phyloP scores from a whole-genome alignment of 1,140 invertebrate species.

The Drosophila watanabei region DNA sequence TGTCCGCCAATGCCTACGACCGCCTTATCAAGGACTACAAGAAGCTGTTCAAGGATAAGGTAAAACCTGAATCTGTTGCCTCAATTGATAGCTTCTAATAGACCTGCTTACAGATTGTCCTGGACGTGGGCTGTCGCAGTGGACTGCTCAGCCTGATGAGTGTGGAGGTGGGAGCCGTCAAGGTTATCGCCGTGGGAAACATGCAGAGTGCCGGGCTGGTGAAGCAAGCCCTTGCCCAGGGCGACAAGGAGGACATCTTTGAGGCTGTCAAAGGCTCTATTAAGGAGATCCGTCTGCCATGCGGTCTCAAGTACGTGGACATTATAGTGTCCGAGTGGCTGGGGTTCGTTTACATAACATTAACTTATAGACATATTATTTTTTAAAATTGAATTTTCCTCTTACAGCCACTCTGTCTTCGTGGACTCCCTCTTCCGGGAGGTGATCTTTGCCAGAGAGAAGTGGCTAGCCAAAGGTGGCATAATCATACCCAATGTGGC shows the following conservation, averaged over 20 bases:
- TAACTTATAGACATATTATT: not conserved
- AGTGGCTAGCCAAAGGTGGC: conserved; percentile 47
- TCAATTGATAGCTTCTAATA: not conserved
- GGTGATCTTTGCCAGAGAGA: conserved; percentile 55
- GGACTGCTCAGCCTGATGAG: conserved; percentile 53
- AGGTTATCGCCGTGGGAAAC: conserved; percentile 54
- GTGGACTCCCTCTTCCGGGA: conserved; percentile 52
- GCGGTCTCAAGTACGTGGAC: conserved; percentile 53
- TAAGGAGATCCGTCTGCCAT: conserved; percentile 22
- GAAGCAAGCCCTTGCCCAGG: not conserved
- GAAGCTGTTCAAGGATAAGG: conserved; percentile 52
- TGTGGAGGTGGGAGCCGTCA: conserved; percentile 42
- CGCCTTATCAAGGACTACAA: conserved; percentile 24
- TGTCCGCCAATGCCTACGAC: conserved; percentile 29
- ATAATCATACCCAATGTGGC: conserved; percentile 54
- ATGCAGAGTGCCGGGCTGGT: conserved; percentile 27
- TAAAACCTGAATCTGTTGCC: not conserved
- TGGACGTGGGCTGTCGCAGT: conserved; percentile 68
- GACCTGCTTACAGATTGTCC: conserved; percentile 32
- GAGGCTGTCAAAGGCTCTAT: conserved; percentile 35
- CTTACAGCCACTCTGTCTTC: conserved; percentile 41
- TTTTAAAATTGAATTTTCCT: not conserved
- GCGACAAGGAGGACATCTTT: conserved; percentile 44
- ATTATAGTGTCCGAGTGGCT: conserved; percentile 67
- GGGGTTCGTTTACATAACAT: conserved; percentile 26